Evolutionary conservation across 1,140 invertebrate species (phyloP).

Genomic region (Drosophila oshimai): DNA sequence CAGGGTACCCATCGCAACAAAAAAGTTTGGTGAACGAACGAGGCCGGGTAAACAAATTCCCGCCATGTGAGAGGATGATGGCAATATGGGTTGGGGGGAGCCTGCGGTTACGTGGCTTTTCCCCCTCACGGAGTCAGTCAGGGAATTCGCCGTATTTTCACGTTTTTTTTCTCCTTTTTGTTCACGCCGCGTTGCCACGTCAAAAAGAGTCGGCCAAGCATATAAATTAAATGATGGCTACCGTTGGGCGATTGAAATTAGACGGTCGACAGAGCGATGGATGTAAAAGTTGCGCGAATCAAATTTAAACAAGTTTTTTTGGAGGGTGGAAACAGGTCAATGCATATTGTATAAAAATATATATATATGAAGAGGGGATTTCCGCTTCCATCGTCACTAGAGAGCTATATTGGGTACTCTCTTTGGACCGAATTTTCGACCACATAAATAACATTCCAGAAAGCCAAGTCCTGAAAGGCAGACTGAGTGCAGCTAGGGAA

Average conservation of each 20-base stretch:
- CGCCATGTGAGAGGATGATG: conserved; percentile 41
- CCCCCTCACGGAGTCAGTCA: conserved; percentile 12
- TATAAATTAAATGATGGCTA: conserved; percentile 73
- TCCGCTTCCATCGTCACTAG: background rate
- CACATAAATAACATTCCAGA: conserved; percentile 45
- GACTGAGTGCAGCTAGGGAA: background rate
- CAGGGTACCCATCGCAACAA: conserved; percentile 1
- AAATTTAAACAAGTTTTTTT: conserved; percentile 34
- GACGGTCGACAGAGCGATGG: conserved; percentile 25
- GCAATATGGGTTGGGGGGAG: conserved; percentile 2
- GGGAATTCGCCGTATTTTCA: conserved; percentile 36
- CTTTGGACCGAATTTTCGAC: conserved; percentile 28
- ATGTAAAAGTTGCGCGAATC: conserved; percentile 35
- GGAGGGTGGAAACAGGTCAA: conserved; percentile 21
- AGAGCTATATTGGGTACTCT: background rate
- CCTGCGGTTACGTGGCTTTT: conserved; percentile 44
- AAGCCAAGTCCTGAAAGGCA: background rate
- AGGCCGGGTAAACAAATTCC: conserved; percentile 44
- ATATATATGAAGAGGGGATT: background rate
- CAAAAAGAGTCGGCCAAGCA: conserved; percentile 67
- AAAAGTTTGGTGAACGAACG: background rate
- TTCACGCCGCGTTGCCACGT: conserved; percentile 41
- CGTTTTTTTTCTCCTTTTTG: conserved; percentile 13
- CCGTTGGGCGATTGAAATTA: conserved; percentile 67
- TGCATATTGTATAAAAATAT: too few species aligned